Evolutionary conservation across 2,797 vertebrate genomes (phyloP).

Genomic region (Sebastes vulpes): DNA sequence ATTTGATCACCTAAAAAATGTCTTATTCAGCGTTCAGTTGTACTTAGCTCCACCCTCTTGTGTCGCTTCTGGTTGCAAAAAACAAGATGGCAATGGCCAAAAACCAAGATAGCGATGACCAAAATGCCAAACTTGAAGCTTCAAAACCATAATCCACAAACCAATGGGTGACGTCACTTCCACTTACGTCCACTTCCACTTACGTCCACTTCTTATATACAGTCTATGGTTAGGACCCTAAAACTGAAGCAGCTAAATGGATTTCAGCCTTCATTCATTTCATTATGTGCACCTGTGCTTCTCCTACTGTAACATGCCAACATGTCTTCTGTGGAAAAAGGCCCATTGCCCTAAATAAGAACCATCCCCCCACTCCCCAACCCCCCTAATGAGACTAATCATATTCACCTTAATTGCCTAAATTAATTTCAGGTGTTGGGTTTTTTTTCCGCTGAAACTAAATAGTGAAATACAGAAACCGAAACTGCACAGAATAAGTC

Average conservation of each 20-base stretch:
- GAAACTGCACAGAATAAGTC: background rate
- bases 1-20: no score
- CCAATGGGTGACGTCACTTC: no score
- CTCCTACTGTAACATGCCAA: background rate
- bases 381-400: background rate
- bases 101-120: no score
- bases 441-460: background rate
- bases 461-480: background rate
- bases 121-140: no score
- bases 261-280: background rate
- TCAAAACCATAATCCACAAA: no score
- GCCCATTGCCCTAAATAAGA: background rate
- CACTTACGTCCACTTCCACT: no score
- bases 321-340: background rate
- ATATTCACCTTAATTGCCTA: constrained; percentile 7
- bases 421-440: constrained; percentile 21
- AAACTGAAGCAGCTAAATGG: background rate
- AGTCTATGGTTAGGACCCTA: background rate
- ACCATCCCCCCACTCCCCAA: background rate
- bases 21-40: no score
- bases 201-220: no score
- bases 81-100: no score
- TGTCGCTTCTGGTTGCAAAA: no score
- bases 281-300: background rate
- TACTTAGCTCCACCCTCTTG: no score